phyloP scores from a whole-genome alignment of 2,888 invertebrate genomes.

The Dryadula phaetusa region DNA sequence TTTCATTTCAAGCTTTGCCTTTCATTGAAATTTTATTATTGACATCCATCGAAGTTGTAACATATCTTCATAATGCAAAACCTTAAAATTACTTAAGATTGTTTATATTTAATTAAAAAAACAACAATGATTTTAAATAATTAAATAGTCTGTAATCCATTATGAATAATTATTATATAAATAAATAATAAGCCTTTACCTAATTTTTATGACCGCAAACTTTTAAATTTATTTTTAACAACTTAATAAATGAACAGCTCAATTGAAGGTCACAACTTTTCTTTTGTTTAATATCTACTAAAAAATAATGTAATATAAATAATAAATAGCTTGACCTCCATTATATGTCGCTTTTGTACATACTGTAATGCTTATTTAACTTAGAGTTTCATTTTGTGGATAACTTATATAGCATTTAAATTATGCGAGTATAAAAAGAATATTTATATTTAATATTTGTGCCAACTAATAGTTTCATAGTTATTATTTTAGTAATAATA shows the following conservation, averaged over 20 bases:
- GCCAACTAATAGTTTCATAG: no score
- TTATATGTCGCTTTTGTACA: constrained; percentile 12
- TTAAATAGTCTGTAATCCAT: constrained; percentile 4
- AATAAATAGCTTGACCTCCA: constrained; percentile 13
- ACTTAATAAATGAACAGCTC: neutral
- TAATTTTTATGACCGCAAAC: constrained; percentile 15
- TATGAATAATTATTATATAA: neutral
- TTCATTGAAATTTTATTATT: neutral
- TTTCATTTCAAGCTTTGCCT: constrained; percentile 1
- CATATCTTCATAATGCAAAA: neutral
- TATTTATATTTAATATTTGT: no score
- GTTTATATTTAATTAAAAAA: neutral
- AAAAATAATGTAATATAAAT: constrained; percentile 3
- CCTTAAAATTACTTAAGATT: neutral
- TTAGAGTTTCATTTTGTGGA: neutral
- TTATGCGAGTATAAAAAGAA: neutral
- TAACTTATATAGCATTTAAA: neutral
- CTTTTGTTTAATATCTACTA: constrained; percentile 3
- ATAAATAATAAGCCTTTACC: constrained; percentile 10
- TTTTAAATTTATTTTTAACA: constrained; percentile 1
- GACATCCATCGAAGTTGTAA: neutral
- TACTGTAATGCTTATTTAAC: constrained; percentile 7
- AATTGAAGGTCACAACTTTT: constrained; percentile 7
- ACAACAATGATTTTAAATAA: neutral
- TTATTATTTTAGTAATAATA: no score